Base-by-base conservation (phyloP, 1,140 invertebrate species). In the Apis florea region DNA sequence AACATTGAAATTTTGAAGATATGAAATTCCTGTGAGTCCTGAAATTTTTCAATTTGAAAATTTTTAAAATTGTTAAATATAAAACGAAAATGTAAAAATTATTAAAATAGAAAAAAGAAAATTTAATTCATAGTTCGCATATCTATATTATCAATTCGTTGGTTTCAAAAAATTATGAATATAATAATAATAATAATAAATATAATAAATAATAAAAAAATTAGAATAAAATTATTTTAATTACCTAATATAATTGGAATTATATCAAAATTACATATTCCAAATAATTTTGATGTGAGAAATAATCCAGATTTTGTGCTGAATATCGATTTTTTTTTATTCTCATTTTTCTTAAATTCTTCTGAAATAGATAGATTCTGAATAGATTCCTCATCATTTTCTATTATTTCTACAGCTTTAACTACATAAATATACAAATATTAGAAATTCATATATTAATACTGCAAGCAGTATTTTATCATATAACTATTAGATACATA, bases 261-360 rank as follows among this genome's bases (percentile, higher is more conserved):
- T 15, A 91, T 12, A 81, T 91, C 90, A 31, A 91, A 21, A 73
- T 84, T 91, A 69, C 90, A 91, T 1, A 89, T 72, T n/a, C 90
- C 89, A 6, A 89, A 58, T 21, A 83, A 59, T 13, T 64, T 21
- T 17, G 64, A 24, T 3, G 19, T 56, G 0, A 47, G 10, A 15
- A 8, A 17, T 10, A 26, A 13, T 13, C 12, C 6, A 31, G 47
- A 66, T 66, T 61, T 74, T 24, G 61, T 10, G 24, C 31, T 71
- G 17, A 66, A 61, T 76, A 64, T 72, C 24, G 61, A 56, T 26
- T 68, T 74, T 47, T 56, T 80, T n/a, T 66, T 85, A 6, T 17
- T 68, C 67, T 54, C 79, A 56, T 31, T 40, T 49, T 56, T 77
- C n/a, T 66, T 85, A 11, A 24, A 66, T 70, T 54, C 79, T 47